Evolutionary conservation across 53 echinoderm and acorn worm genomes (phyloP).

Genomic region (Paelopatides confundens): DNA sequence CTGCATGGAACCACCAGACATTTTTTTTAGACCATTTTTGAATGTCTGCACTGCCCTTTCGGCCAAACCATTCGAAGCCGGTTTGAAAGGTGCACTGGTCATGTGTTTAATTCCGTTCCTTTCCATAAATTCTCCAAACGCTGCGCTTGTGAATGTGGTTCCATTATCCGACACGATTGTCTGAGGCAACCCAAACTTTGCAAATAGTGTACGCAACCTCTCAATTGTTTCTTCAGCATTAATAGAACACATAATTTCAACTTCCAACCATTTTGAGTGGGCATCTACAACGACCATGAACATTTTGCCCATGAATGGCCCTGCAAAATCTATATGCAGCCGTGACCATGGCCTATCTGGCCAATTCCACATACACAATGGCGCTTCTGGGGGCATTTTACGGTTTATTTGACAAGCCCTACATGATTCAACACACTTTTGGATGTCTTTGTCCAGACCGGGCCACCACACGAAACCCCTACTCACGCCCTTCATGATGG

Average conservation of each 20-base stretch:
- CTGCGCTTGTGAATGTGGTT: slow-evolving; percentile 5
- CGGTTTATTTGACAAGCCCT: neutral
- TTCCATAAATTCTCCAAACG: neutral
- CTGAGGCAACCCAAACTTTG: slow-evolving; percentile 12
- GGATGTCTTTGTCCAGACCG: too few species aligned
- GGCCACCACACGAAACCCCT: slow-evolving; percentile 5
- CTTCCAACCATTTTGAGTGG: slow-evolving; percentile 3
- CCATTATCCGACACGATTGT: slow-evolving; percentile 36
- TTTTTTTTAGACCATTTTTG: slow-evolving; percentile 36
- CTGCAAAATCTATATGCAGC: slow-evolving; percentile 69
- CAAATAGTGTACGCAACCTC: slow-evolving; percentile 2
- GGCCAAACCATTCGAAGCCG: slow-evolving; percentile 29
- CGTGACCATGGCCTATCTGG: slow-evolving; percentile 58
- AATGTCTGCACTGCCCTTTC: slow-evolving; percentile 37
- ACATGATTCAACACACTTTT: neutral
- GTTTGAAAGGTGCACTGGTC: slow-evolving; percentile 24
- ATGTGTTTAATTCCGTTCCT: slow-evolving; percentile 13
- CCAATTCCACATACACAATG: slow-evolving; percentile 69
- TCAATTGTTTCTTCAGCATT: neutral
- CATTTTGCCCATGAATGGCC: slow-evolving; percentile 61
- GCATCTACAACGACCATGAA: too few species aligned
- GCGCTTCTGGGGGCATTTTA: slow-evolving; percentile 41
- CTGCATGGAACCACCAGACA: slow-evolving; percentile 6
- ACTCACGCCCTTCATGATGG: neutral
- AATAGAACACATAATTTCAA: neutral